phyloP scores from a whole-genome alignment of 2,797 vertebrate genomes.

The Silurus aristotelis region DNA sequence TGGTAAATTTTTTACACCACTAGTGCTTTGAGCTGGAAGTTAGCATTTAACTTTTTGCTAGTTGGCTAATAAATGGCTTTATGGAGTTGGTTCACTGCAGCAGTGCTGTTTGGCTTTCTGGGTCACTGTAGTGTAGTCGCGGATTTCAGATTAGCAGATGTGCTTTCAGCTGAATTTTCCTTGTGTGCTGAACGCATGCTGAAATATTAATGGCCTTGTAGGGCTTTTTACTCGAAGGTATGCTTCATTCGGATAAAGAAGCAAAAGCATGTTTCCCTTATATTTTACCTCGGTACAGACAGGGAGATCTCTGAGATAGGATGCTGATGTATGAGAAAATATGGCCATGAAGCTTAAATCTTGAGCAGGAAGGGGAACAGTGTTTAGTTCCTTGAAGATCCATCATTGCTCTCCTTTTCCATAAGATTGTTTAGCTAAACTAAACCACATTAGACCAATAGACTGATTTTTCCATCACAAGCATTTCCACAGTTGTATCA shows the following conservation, averaged over 20 bases:
- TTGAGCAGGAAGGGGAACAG: not conserved
- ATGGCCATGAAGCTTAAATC: not conserved
- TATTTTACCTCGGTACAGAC: slow-evolving; percentile 9
- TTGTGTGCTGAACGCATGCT: slow-evolving; percentile 40
- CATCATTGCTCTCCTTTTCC: not conserved
- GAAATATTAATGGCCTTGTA: slow-evolving; percentile 56
- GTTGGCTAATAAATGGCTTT: not conserved
- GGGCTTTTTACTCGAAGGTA: slow-evolving; percentile 46
- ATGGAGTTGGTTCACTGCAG: slow-evolving; percentile 34
- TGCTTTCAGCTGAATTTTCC: slow-evolving; percentile 16
- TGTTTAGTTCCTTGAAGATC: not conserved
- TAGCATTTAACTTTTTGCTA: not conserved
- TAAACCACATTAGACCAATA: too few relatives aligned
- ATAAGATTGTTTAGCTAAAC: not conserved
- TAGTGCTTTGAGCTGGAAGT: not conserved
- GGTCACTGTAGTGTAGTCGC: slow-evolving; percentile 10
- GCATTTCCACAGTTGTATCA: not conserved
- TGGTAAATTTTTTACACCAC: not conserved
- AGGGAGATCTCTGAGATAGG: not conserved
- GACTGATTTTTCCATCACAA: not conserved
- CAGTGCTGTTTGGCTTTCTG: slow-evolving; percentile 8
- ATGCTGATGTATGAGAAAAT: not conserved
- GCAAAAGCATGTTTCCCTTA: slow-evolving; percentile 29
- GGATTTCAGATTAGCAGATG: slow-evolving; percentile 32
- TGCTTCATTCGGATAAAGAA: slow-evolving; percentile 33